A percentile compares a stretch with the other conserved stretches of the same genome.
These are phyloP conservation scores for Drosophila sulfurigaster DNA, from an alignment of 1,140 invertebrate genomes.

Conservation along the genomic window DNA sequence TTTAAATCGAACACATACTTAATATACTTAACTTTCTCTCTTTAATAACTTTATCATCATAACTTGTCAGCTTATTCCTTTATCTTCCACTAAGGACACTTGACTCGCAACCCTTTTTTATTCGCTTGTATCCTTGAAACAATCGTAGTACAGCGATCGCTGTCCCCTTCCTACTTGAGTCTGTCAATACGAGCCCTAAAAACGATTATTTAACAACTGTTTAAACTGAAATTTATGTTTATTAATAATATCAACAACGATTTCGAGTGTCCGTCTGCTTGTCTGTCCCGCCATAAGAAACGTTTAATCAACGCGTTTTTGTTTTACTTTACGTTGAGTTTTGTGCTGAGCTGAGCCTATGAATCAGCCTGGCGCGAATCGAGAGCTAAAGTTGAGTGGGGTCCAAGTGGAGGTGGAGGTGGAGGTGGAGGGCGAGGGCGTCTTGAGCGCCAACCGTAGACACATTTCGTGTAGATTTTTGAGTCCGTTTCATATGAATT, in stretches of 20 bases:
- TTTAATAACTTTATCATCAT: not conserved
- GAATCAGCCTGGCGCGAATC: constrained; percentile 68
- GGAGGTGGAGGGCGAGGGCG: constrained; percentile 35
- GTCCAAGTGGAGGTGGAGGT: constrained; percentile 22
- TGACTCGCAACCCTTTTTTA: not conserved
- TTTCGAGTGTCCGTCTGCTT: constrained; percentile 24
- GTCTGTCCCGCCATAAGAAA: constrained; percentile 19
- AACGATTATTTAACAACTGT: constrained; percentile 78
- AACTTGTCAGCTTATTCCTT: not conserved
- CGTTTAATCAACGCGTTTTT: constrained; percentile 69
- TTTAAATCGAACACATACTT: too few relatives aligned
- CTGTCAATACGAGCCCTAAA: constrained; percentile 66
- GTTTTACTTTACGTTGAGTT: not conserved
- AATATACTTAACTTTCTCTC: not conserved
- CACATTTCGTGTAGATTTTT: constrained; percentile 45
- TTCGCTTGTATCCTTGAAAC: constrained; percentile 47
- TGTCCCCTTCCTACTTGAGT: constrained; percentile 43
- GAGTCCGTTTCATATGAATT: constrained; percentile 44
- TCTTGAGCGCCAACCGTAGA: constrained; percentile 53
- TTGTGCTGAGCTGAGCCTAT: constrained; percentile 59
- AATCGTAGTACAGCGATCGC: constrained; percentile 1
- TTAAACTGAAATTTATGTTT: constrained; percentile 79
- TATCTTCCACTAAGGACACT: not conserved
- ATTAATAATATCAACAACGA: constrained; percentile 79
- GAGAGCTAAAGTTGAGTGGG: constrained; percentile 62